Evolutionary conservation across 1,140 invertebrate genomes (phyloP).

Genomic region (Pogonus chalceus): DNA sequence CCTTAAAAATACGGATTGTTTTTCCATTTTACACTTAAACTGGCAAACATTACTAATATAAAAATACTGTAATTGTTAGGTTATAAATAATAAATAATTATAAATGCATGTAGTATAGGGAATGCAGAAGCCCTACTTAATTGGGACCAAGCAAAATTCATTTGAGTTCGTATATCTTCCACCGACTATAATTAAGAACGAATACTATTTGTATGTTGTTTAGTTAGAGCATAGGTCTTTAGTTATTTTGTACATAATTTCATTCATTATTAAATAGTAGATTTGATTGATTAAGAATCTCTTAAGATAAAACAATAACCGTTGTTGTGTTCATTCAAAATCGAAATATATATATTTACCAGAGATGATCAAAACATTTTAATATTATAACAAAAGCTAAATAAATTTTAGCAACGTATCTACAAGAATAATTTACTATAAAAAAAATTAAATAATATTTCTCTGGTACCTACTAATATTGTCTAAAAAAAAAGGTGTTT

Average conservation of each 20-base stretch:
- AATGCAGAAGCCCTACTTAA: not conserved
- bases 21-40: too few relatives aligned
- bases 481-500: too few relatives aligned
- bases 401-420: too few relatives aligned
- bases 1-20: too few relatives aligned
- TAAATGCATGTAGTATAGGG: not conserved
- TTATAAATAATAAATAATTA: not conserved
- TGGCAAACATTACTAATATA: too few relatives aligned
- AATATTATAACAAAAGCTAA: too few relatives aligned
- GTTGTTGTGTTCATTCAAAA: slow-evolving; percentile 1
- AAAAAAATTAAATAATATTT: too few relatives aligned
- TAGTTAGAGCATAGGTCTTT: not conserved
- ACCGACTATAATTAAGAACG: not conserved
- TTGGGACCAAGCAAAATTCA: slow-evolving; percentile 2
- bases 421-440: too few relatives aligned
- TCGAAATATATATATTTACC: too few relatives aligned
- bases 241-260: not conserved
- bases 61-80: too few relatives aligned
- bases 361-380: too few relatives aligned
- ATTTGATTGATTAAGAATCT: not conserved
- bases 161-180: slow-evolving; percentile 1
- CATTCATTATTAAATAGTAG: not conserved
- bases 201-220: not conserved
- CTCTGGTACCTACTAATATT: too few relatives aligned
- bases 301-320: not conserved